Percentiles rank a stretch among this genome's conserved stretches.
Evolutionary conservation across 2,888 invertebrate species (phyloP).

Genomic region (Eilema depressum): DNA sequence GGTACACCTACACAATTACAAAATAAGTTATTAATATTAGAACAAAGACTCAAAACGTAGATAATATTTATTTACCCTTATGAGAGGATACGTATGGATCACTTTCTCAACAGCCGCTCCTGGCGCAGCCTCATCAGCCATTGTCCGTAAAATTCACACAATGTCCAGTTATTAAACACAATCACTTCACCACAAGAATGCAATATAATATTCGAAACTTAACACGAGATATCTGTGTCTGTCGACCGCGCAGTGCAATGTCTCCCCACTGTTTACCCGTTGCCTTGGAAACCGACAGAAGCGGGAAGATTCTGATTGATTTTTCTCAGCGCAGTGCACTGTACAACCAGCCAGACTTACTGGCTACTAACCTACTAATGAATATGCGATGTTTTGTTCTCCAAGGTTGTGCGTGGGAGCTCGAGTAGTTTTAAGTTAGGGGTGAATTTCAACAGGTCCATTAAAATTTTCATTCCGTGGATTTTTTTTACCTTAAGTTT

Average conservation of each 20-base stretch:
- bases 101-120: conserved; percentile 88
- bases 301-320: conserved; percentile 83
- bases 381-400: conserved; percentile 32
- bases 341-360: conserved; percentile 52
- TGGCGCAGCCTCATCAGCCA: conserved; percentile 70
- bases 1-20: neutral
- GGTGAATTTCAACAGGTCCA: too few species aligned
- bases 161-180: conserved; percentile 22
- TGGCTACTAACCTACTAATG: conserved; percentile 46
- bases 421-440: neutral
- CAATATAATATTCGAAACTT: conserved; percentile 45
- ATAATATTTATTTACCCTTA: conserved; percentile 92
- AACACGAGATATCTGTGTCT: conserved; percentile 58
- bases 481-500: too few species aligned
- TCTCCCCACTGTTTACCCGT: conserved; percentile 84
- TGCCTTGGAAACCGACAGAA: conserved; percentile 80
- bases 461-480: too few species aligned
- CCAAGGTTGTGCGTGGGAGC: conserved; percentile 53
- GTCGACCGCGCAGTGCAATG: conserved; percentile 60
- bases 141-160: conserved; percentile 51
- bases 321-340: conserved; percentile 71
- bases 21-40: too few species aligned
- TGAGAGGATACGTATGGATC: conserved; percentile 93
- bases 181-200: conserved; percentile 35
- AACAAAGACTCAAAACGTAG: neutral